Evolutionary conservation across 2,888 invertebrate species (phyloP), one percentile per base, ranked within the genome.

Genomic region (Macrosoma leucophasiata): DNA sequence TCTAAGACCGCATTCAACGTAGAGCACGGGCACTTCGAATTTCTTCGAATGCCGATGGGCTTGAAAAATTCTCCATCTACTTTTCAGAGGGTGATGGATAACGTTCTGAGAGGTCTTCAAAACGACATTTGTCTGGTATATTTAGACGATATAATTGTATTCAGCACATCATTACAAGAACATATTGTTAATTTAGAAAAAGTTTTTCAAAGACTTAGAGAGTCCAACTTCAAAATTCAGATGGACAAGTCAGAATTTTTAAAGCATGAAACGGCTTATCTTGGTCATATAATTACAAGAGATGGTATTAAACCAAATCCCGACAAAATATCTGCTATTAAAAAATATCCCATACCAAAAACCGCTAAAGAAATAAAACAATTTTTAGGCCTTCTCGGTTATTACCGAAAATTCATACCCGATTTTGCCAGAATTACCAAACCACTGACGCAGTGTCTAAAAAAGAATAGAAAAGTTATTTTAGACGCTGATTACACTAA

Each of bases 221-320:
- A 46, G 32, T 17, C 42, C 7, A 24, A 33, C 3, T 33, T 55
- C 0, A 52, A 63, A 41, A 13, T 65, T 1, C 50, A 62, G n/a
- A n/a, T n/a, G n/a, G n/a, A n/a, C n/a, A n/a, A n/a, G n/a, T n/a
- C n/a, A n/a, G n/a, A n/a, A n/a, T 64, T 63, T 21, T 29, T 61
- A 13, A 23, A 31, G 17, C n/a, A 39, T 11, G 58, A 62, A 49
- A 57, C 68, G 5, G 50, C 52, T 1, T 70, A 56, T 29, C 31
- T 72, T 15, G 67, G 69, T 1, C 65, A 62, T 24, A 50, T 61
- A 1, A 58, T 70, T 2, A 51, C 57, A 1, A 46, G 33, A 8
- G 53, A 64, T 17, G 63, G 59, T 13, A 49, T 63, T 0, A 57
- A 53, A 27, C 66, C 71, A 2, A 58, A 65, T 36, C 59, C 59